Percentiles rank a stretch among this genome's conserved stretches.
Evolutionary conservation across 92 coral and sea anemone species (phyloP).

Genomic region (Porites lobata): DNA sequence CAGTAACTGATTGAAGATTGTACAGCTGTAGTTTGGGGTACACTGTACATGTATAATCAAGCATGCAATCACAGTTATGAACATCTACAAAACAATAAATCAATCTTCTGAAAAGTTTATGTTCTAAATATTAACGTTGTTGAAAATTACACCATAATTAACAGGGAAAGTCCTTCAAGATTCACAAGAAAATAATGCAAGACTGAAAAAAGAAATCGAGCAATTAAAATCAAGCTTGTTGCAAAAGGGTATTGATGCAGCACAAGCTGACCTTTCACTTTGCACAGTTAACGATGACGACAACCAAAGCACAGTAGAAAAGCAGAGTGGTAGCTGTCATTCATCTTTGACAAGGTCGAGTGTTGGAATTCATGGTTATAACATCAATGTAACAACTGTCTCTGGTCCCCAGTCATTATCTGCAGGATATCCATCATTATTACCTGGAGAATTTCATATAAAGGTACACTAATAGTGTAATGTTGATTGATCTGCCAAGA

Average conservation of each 20-base stretch:
- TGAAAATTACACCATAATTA: not conserved
- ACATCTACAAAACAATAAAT: not conserved
- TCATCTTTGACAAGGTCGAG: not conserved
- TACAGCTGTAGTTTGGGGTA: no score
- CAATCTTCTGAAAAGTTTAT: not conserved
- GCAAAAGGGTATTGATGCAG: conserved; percentile 20
- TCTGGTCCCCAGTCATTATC: conserved; percentile 44
- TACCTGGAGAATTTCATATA: conserved; percentile 55
- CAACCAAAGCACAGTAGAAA: not conserved
- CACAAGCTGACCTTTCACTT: conserved; percentile 25
- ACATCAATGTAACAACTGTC: conserved; percentile 41
- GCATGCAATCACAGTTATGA: no score
- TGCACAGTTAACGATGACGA: conserved; percentile 19
- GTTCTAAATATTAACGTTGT: not conserved
- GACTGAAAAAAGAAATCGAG: conserved; percentile 67
- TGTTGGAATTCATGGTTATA: not conserved
- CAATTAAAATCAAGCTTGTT: conserved; percentile 37
- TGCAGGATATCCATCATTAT: conserved; percentile 34
- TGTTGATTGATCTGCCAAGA: not conserved
- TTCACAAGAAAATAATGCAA: conserved; percentile 75
- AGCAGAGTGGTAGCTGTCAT: not conserved
- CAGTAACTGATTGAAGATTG: no score
- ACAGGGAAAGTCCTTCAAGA: conserved; percentile 89
- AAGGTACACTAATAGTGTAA: conserved; percentile 41
- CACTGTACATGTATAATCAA: no score